Conservation (phyloP, 2,113 vertebrate species). For the Chamaetylas fuelleborni region DNA sequence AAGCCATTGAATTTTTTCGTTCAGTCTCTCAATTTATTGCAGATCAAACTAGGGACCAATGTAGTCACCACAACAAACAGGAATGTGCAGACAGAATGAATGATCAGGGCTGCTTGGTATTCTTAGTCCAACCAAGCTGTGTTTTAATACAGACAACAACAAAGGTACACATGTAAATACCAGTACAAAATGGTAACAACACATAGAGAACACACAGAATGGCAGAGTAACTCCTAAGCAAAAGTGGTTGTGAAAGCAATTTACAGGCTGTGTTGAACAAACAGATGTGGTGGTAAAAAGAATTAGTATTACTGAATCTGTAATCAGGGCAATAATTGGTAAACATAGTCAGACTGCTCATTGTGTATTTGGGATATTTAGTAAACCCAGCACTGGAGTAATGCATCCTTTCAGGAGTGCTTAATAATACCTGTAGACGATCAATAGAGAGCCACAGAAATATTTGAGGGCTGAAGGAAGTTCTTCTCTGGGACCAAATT, state of each 20-base stretch:
- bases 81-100: not conserved
- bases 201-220: not conserved
- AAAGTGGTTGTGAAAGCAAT: not conserved
- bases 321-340: not conserved
- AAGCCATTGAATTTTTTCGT: not conserved
- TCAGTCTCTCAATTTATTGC: not conserved
- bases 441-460: not conserved
- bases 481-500: not conserved
- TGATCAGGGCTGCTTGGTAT: not conserved
- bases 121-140: not conserved
- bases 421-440: not conserved
- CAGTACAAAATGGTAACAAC: not conserved
- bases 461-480: not conserved
- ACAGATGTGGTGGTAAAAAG: not conserved
- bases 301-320: not conserved
- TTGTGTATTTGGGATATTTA: not conserved
- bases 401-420: not conserved
- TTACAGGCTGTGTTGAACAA: not conserved
- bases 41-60: not conserved
- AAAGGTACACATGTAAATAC: not conserved
- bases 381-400: not conserved
- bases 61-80: not conserved
- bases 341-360: not conserved
- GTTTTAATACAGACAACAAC: not conserved
- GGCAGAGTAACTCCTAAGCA: not conserved